Conservation (phyloP, 1,140 invertebrate genomes). For the Lepeophtheirus salmonis region DNA sequence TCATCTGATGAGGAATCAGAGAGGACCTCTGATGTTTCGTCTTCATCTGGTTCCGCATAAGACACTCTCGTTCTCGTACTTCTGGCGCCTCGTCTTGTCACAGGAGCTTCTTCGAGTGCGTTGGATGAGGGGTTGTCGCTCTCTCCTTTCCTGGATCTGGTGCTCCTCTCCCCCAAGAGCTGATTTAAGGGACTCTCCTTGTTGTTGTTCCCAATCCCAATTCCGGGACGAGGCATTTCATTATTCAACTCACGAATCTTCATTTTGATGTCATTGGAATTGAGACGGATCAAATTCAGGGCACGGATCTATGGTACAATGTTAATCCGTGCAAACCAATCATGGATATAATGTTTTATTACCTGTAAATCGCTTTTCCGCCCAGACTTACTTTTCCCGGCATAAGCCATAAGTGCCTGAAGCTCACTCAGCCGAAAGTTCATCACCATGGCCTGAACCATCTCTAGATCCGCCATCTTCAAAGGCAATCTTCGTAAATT, state of each 20-base stretch:
- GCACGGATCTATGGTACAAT: not conserved
- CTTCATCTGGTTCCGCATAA: not conserved
- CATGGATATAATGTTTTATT: not conserved
- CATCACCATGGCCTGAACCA: constrained; percentile 7
- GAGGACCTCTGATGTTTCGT: not conserved
- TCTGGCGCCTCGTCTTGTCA: not conserved
- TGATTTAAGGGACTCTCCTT: not conserved
- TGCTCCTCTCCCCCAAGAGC: not conserved
- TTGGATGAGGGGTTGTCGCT: not conserved
- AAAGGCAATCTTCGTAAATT: too few relatives aligned
- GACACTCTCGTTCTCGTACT: not conserved
- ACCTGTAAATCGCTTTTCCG: constrained; percentile 9
- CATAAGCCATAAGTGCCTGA: constrained; percentile 4
- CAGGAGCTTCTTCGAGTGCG: not conserved
- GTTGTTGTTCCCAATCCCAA: not conserved
- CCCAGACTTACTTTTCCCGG: constrained; percentile 9
- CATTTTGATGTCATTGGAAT: not conserved
- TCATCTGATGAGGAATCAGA: not conserved
- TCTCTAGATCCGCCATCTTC: not conserved
- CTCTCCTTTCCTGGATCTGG: not conserved
- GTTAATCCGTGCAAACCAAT: not conserved
- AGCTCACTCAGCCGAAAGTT: constrained; percentile 9
- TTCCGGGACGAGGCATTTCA: not conserved
- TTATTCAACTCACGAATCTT: constrained; percentile 12
- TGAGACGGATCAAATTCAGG: constrained; percentile 3